A percentile compares a stretch with the other conserved stretches of the same genome.
These are phyloP conservation scores for Acleris cristana DNA, from an alignment of 2,888 invertebrate species.

Conservation along the genomic window DNA sequence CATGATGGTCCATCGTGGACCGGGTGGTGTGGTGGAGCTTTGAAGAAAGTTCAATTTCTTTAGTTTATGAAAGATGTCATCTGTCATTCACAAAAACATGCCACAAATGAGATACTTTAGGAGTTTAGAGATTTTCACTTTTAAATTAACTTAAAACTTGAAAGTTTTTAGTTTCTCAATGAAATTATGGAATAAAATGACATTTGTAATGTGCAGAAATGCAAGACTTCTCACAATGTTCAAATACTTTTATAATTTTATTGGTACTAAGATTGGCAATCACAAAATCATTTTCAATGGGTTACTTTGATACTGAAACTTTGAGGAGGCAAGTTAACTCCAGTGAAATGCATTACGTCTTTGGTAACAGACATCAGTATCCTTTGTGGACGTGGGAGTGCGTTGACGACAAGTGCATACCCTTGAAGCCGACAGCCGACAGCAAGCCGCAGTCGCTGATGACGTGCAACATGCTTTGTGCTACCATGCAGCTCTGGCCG, in stretches of 20 bases:
- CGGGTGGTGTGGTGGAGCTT: no score
- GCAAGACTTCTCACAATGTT: not conserved
- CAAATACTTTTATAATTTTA: not conserved
- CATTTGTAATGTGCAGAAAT: constrained; percentile 1
- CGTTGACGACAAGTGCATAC: constrained; percentile 86
- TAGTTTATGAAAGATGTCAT: not conserved
- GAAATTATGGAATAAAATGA: not conserved
- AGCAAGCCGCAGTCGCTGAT: constrained; percentile 82
- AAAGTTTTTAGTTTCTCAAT: not conserved
- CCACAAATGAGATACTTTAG: constrained; percentile 1
- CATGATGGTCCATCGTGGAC: no score
- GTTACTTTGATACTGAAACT: not conserved
- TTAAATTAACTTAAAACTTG: no score
- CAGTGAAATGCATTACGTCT: not conserved
- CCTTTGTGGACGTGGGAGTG: constrained; percentile 91
- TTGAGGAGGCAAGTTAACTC: not conserved
- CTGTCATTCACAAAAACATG: constrained; percentile 11
- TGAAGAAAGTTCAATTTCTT: no score
- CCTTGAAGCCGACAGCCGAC: constrained; percentile 60
- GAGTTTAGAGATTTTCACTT: no score
- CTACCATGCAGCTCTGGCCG: constrained; percentile 88
- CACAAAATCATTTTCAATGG: not conserved
- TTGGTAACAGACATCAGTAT: constrained; percentile 59
- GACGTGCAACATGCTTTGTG: constrained; percentile 90
- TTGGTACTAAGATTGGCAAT: not conserved